Evolutionary conservation across 2,888 invertebrate species (phyloP), one percentile per base, ranked within the genome.

Genomic region (Cephus nigrinus): DNA sequence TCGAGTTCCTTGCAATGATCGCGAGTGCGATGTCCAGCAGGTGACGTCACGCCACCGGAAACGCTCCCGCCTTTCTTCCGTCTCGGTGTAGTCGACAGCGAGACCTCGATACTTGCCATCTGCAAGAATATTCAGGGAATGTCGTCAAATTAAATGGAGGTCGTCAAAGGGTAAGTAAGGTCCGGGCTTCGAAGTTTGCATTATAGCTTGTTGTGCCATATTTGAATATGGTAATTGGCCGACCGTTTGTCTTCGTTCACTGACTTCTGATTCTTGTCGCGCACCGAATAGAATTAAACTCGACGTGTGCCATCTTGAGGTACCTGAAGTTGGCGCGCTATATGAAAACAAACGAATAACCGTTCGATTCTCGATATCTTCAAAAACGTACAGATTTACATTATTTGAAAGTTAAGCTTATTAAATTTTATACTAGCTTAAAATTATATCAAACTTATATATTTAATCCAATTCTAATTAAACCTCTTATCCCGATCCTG

Each of bases 61-160:
- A 90, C 84, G 81, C 93, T 92, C 80, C 93, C 92, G 76, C 93
- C 92, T 79, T 94, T 92, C 80, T 95, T 93, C 82, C 95, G 92
- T 76, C 94, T 91, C 2, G 94, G 94, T n/a, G 93, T 93, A 78
- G 93, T 94, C 74, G 94, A 94, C 86, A 96, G 92, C 1, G 96
- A 96, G 76, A 97, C 96, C 91, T 97, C 97, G 86, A 97, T 96
- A 87, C 95, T 96, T 79, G 96, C 96, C 96, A 96, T 96, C 96
- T 96, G 88, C 32, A 90, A 89, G 80, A 36, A 78, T 15, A 55
- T 55, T 55, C 55, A 23, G 23, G 23, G 23, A 55, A 55, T 55
- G 23, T 9, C 55, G 5, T 55, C 9, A 55, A 55, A 55, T 55
- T 23, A 55, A 23, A 55, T 55, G 55, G 55, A 55, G 55, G 55